Evolutionary conservation across 2,113 vertebrate genomes (phyloP).

Genomic region (Boleophthalmus pectinirostris): DNA sequence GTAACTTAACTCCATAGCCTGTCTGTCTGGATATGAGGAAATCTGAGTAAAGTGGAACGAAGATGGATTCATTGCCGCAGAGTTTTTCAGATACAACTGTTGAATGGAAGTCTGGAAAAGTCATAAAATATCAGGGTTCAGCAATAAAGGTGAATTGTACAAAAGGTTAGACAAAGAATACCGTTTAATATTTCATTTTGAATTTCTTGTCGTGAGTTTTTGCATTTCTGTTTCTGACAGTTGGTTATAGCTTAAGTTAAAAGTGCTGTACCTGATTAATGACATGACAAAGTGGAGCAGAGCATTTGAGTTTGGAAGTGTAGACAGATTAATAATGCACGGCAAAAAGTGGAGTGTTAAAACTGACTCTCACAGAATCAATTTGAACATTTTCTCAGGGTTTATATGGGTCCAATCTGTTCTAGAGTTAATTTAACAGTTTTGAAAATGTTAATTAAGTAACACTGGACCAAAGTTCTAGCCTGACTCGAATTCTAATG

Average conservation of each 20-base stretch:
- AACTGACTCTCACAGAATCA: too few species aligned
- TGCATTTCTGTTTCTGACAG: not conserved
- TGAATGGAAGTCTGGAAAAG: conserved; percentile 36
- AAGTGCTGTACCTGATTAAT: too few species aligned
- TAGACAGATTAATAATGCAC: too few species aligned
- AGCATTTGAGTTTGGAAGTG: too few species aligned
- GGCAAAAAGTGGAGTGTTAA: too few species aligned
- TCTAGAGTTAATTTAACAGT: too few species aligned
- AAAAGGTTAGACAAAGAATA: not conserved
- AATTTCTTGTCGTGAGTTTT: not conserved
- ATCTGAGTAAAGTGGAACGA: conserved; percentile 28
- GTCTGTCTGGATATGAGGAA: conserved; percentile 12
- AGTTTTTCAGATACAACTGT: conserved; percentile 15
- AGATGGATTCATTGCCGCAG: conserved; percentile 19
- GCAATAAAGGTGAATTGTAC: not conserved
- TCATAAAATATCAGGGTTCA: not conserved
- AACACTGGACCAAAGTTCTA: too few species aligned
- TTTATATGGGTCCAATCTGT: too few species aligned
- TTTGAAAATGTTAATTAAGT: too few species aligned
- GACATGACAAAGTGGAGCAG: too few species aligned
- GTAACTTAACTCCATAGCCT: conserved; percentile 33
- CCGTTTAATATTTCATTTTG: not conserved
- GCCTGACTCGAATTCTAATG: too few species aligned
- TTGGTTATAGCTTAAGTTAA: not conserved
- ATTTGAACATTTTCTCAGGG: too few species aligned